Percentiles rank a stretch among this genome's conserved stretches.
These are phyloP conservation scores for Eristalis arbustorum DNA, from an alignment of 2,888 invertebrate genomes.

Conservation along the genomic window DNA sequence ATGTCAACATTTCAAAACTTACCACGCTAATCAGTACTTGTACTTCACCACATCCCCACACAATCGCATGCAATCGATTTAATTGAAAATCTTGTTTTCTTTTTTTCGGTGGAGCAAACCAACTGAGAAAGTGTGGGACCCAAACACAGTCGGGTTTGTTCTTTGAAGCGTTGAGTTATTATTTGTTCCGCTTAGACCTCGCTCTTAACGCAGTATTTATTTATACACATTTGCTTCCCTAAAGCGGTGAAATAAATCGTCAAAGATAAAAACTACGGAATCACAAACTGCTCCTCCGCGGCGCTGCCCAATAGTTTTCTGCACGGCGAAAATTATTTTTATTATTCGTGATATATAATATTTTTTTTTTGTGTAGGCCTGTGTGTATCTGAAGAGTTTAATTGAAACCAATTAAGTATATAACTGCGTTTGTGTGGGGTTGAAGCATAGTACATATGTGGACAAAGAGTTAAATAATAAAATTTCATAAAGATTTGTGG, in stretches of 20 bases:
- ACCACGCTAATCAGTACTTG: not conserved
- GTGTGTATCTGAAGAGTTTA: slow-evolving; percentile 6
- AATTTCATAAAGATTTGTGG: not conserved
- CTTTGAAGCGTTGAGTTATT: slow-evolving; percentile 9
- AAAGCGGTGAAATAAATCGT: not conserved
- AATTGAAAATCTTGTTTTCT: slow-evolving; percentile 9
- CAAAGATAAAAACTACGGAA: slow-evolving; percentile 2
- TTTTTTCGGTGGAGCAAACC: not conserved
- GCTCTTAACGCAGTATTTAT: not conserved
- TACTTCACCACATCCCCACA: slow-evolving; percentile 3
- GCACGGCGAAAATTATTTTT: not conserved
- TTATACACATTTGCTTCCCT: not conserved
- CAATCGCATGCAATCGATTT: not conserved
- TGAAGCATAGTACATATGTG: slow-evolving; percentile 2
- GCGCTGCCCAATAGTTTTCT: not conserved
- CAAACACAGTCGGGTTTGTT: slow-evolving; percentile 27
- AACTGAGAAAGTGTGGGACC: not conserved
- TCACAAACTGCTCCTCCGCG: not conserved
- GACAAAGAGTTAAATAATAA: slow-evolving; percentile 9
- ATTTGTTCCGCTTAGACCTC: not conserved
- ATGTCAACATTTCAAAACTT: not conserved
- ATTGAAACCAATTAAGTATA: slow-evolving; percentile 34
- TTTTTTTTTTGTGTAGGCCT: not conserved
- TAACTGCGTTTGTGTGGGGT: slow-evolving; percentile 8
- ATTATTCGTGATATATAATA: not conserved